Base-by-base conservation (phyloP, 2,888 invertebrate species). In the Lepidocyrtoides sp. region DNA sequence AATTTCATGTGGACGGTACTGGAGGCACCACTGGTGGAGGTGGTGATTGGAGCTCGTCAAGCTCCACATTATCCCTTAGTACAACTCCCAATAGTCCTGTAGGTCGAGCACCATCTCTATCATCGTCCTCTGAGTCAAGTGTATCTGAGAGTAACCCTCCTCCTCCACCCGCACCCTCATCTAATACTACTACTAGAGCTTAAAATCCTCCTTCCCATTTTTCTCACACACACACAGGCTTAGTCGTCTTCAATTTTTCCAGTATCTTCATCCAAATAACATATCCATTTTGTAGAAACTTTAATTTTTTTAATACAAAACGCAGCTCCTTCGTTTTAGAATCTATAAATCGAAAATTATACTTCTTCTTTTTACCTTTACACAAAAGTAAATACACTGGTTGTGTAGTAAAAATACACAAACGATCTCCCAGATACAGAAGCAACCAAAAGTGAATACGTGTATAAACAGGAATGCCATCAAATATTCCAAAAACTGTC, bases 1-100 rank as follows among this genome's bases (percentile, higher is more conserved):
- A 94, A 77, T 92, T 94, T 44, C 88, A 93, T 51, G 91, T 93
- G 20, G 86, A 75, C 41, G 63, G 79, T 4, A 66, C 57, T 66
- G 26, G 85, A 36, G 63, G 72, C 20, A 29, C 2, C 7, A 41
- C 41, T 7, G 60, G 86, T 1, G 60, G 32, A 10, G 75, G 77
- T 7, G 89, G 90, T 8, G 94, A 93, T 51, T 94, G 93, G 93
- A 92, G 92, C 72, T 93, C 93, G 0, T 94, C 94, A 5, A 93
- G 93, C 32, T 94, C 94, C 1, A 93, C 94, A 20, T 41, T 94
- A 54, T 93, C 93, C 41, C 82, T 94, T 8, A 84, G 84, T 17
- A 93, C 93, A 8, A 92, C 92, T 17, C 93, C 93, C n/a, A 94
- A 92, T 51, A 93, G 92, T 32, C 93, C 93, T 5, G 85, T 86